A percentile compares a stretch with the other conserved stretches of the same genome.
These are phyloP conservation scores for Oncorhynchus tshawytscha DNA, from an alignment of 2,113 vertebrate species.

Conservation along the genomic window DNA sequence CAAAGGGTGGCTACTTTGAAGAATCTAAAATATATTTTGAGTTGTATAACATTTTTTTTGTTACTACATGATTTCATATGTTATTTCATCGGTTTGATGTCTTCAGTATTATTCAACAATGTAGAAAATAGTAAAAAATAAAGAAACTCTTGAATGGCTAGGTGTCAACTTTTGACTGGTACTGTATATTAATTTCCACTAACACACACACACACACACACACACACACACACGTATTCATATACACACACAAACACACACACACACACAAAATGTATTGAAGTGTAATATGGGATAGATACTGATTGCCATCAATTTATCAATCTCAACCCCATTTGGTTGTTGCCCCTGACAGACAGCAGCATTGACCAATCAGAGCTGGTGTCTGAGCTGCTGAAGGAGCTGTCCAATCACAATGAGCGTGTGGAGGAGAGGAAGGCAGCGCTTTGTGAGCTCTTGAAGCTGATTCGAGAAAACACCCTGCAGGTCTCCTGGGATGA, in stretches of 20 bases:
- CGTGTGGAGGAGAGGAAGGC: conserved; percentile 91
- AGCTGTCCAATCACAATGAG: conserved; percentile 93
- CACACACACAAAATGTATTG: background rate
- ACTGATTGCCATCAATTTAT: background rate
- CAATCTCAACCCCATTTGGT: background rate
- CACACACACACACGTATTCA: background rate
- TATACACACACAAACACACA: background rate
- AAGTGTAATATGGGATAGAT: background rate
- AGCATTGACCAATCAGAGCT: conserved; percentile 89
- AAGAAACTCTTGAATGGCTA: no score
- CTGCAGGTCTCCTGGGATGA: conserved; percentile 91
- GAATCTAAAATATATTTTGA: no score
- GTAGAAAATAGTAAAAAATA: no score
- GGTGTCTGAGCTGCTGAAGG: conserved; percentile 90
- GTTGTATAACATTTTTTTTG: no score
- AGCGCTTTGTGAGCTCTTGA: conserved; percentile 88
- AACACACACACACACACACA: no score
- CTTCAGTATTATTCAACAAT: no score
- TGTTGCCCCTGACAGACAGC: conserved; percentile 73
- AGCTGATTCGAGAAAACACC: conserved; percentile 88
- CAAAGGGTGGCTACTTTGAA: no score
- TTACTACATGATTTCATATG: no score
- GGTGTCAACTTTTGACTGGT: no score
- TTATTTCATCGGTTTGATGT: no score
- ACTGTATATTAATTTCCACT: no score